Conservation (phyloP, 2,797 vertebrate species). For the Oryzias dopingdopingensis region DNA sequence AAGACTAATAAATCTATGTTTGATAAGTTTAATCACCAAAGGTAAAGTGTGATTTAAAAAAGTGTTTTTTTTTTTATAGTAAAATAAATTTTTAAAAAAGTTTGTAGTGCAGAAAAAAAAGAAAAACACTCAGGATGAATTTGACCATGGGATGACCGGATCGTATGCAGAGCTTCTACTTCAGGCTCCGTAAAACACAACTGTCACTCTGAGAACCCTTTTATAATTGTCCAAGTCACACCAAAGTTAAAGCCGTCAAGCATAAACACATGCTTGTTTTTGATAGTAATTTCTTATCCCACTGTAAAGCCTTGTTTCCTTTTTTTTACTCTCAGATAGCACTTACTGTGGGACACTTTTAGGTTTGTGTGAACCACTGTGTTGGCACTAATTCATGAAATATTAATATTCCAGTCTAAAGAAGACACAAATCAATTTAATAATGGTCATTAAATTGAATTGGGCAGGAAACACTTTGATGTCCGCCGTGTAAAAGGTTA, state of each 20-base stretch:
- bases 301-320: too few species aligned
- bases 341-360: neutral
- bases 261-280: constrained; percentile 7
- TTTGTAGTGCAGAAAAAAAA: constrained; percentile 1
- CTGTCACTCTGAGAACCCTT: constrained; percentile 16
- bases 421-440: constrained; percentile 13
- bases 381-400: constrained; percentile 14
- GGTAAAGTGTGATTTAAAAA: too few species aligned
- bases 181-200: constrained; percentile 12
- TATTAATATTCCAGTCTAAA: constrained; percentile 2
- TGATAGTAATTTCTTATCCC: too few species aligned
- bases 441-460: constrained; percentile 37
- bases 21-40: too few species aligned
- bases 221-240: constrained; percentile 26
- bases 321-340: too few species aligned
- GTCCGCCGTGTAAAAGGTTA: constrained; percentile 41
- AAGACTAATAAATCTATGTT: too few species aligned
- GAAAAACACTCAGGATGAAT: constrained; percentile 10
- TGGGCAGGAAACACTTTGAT: constrained; percentile 47
- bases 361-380: neutral
- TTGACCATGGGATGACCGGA: constrained; percentile 28
- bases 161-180: constrained; percentile 20
- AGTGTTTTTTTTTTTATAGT: too few species aligned
- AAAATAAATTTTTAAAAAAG: neutral
- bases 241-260: constrained; percentile 4